Conservation (phyloP, 1,140 invertebrate genomes). For the Drosophila truncata region DNA sequence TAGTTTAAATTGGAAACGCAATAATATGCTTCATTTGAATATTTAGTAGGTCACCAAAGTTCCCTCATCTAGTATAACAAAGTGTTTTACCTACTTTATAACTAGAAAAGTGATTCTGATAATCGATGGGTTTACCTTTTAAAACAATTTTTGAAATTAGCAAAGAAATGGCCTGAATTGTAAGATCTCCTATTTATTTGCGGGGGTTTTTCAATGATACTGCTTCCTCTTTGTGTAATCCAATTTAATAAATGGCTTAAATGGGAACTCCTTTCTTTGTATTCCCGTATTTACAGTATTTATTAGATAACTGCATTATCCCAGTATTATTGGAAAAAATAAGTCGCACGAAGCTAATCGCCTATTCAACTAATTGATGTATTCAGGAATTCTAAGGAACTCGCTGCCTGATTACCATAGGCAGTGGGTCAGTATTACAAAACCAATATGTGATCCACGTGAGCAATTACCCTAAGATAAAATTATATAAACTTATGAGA, state of each 20-base stretch:
- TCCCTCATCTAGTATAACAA: not conserved
- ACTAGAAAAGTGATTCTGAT: too few species aligned
- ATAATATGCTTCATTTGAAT: conserved; percentile 13
- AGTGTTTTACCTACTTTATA: not conserved
- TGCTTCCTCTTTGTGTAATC: conserved; percentile 1
- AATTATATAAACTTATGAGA: conserved; percentile 5
- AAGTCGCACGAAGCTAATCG: conserved; percentile 14
- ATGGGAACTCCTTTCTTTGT: conserved; percentile 2
- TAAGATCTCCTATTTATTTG: not conserved
- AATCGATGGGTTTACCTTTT: not conserved
- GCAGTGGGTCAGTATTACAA: conserved; percentile 19
- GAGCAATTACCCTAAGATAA: conserved; percentile 1
- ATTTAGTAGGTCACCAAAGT: conserved; percentile 4
- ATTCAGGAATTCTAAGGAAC: conserved; percentile 37
- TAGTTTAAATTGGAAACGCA: not conserved
- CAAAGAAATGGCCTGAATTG: not conserved
- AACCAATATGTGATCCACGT: conserved; percentile 6
- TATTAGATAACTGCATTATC: conserved; percentile 6
- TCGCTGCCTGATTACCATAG: conserved; percentile 20
- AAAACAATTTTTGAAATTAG: not conserved
- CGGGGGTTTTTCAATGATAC: not conserved
- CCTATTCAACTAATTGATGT: conserved; percentile 12
- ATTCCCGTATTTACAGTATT: conserved; percentile 5
- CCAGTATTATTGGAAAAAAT: conserved; percentile 9
- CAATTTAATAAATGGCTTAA: not conserved